These are phyloP conservation scores for Agriopis aurantiaria DNA, from an alignment of 2,888 invertebrate genomes.

Conservation along the genomic window DNA sequence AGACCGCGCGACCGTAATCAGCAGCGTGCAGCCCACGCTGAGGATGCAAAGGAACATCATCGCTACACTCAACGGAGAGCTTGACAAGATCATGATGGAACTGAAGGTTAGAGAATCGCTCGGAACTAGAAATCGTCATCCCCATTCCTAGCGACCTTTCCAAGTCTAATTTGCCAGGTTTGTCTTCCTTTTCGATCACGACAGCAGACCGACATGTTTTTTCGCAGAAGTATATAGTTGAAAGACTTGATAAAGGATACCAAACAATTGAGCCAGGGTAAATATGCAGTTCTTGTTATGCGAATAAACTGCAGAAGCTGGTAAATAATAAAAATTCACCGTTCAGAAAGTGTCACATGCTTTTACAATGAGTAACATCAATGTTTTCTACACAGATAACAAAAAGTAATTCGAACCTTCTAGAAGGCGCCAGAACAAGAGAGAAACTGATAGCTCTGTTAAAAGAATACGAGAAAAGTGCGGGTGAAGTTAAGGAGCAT, in stretches of 20 bases:
- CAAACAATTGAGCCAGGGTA: too few species aligned
- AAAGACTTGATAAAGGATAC: too few species aligned
- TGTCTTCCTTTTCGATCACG: too few species aligned
- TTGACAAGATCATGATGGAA: slow-evolving; percentile 87
- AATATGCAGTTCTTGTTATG: too few species aligned
- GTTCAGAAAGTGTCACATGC: too few species aligned
- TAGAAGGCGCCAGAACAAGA: slow-evolving; percentile 83
- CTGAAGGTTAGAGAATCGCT: slow-evolving; percentile 75
- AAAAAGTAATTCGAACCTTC: slow-evolving; percentile 85
- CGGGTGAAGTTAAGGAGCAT: slow-evolving; percentile 80
- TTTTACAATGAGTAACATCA: not conserved
- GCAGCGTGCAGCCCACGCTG: slow-evolving; percentile 89
- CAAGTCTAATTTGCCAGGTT: not conserved
- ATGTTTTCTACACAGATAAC: slow-evolving; percentile 64
- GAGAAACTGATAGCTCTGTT: slow-evolving; percentile 84
- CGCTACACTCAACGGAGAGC: slow-evolving; percentile 86
- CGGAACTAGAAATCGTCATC: not conserved
- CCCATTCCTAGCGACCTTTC: too few species aligned
- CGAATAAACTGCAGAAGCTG: too few species aligned
- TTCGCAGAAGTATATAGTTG: too few species aligned
- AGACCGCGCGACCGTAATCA: slow-evolving; percentile 90
- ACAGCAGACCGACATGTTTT: too few species aligned
- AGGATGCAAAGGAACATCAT: slow-evolving; percentile 88
- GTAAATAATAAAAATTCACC: too few species aligned
- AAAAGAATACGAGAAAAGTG: slow-evolving; percentile 84